A percentile compares a stretch with the other conserved stretches of the same genome.
Evolutionary conservation across 1,140 invertebrate genomes (phyloP).

Genomic region (Drosophila equinoxialis): DNA sequence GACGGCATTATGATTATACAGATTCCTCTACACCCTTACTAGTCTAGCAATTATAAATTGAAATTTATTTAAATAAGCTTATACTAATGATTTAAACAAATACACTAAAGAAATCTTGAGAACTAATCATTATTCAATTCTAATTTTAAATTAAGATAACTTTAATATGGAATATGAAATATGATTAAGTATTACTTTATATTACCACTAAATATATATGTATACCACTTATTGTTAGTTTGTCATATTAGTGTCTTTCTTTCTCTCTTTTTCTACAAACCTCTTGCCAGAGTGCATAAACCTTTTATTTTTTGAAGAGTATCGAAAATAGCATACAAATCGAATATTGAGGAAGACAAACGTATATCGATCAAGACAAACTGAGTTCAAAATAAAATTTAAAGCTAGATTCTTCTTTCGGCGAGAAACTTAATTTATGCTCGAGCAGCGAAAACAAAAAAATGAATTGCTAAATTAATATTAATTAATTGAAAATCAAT

Average conservation of each 20-base stretch:
- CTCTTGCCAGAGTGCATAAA: not conserved
- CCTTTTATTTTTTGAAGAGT: not conserved
- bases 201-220: too few relatives aligned
- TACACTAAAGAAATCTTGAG: too few relatives aligned
- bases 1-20: not conserved
- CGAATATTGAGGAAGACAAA: constrained; percentile 58
- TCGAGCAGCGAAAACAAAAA: constrained; percentile 15
- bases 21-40: not conserved
- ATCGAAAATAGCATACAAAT: constrained; percentile 6
- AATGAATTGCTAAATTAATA: constrained; percentile 51
- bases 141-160: too few relatives aligned
- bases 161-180: too few relatives aligned
- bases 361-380: constrained; percentile 53
- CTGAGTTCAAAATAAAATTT: not conserved
- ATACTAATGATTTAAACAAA: too few relatives aligned
- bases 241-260: too few relatives aligned
- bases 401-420: constrained; percentile 7
- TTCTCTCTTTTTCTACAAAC: not conserved
- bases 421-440: constrained; percentile 40
- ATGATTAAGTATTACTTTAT: too few relatives aligned
- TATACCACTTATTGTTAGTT: too few relatives aligned
- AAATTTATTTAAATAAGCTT: too few relatives aligned
- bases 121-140: too few relatives aligned
- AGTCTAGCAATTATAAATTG: too few relatives aligned
- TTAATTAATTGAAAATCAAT: constrained; percentile 53